Evolutionary conservation across 2,888 invertebrate species (phyloP).

Genomic region (Drosophila parthenogenetica): DNA sequence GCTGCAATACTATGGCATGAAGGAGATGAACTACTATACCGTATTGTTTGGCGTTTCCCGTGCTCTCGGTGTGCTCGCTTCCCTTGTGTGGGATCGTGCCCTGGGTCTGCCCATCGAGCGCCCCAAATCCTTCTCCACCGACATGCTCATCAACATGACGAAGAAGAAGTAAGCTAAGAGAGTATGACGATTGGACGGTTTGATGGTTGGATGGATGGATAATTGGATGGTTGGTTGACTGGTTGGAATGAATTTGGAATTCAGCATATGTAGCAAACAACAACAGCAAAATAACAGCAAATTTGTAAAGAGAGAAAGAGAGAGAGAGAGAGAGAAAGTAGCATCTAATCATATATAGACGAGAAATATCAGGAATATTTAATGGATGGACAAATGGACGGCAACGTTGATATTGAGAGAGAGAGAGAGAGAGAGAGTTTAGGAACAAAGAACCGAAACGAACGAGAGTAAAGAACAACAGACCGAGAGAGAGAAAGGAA

Average conservation of each 20-base stretch:
- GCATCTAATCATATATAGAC: not conserved
- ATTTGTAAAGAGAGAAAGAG: no score
- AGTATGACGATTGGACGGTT: slow-evolving; percentile 12
- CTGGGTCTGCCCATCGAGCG: slow-evolving; percentile 93
- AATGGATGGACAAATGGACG: slow-evolving; percentile 15
- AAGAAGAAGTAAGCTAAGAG: slow-evolving; percentile 79
- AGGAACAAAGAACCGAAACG: slow-evolving; percentile 22
- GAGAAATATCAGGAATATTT: not conserved
- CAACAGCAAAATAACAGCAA: no score
- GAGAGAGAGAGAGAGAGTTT: slow-evolving; percentile 19
- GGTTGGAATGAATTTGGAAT: not conserved
- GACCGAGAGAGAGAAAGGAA: slow-evolving; percentile 11
- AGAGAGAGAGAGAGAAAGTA: slow-evolving; percentile 1
- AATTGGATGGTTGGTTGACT: slow-evolving; percentile 1
- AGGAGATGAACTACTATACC: slow-evolving; percentile 96
- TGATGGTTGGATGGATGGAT: slow-evolving; percentile 13
- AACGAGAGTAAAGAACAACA: slow-evolving; percentile 12
- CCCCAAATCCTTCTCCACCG: slow-evolving; percentile 92
- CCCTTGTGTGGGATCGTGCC: slow-evolving; percentile 93
- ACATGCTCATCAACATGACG: slow-evolving; percentile 85
- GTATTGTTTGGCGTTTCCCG: slow-evolving; percentile 95
- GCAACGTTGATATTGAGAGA: slow-evolving; percentile 32
- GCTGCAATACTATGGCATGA: slow-evolving; percentile 93
- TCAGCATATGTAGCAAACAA: no score
- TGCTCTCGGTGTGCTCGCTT: slow-evolving; percentile 92